These are phyloP conservation scores for Decapterus maruadsi DNA, from an alignment of 2,797 vertebrate genomes.

Conservation along the genomic window DNA sequence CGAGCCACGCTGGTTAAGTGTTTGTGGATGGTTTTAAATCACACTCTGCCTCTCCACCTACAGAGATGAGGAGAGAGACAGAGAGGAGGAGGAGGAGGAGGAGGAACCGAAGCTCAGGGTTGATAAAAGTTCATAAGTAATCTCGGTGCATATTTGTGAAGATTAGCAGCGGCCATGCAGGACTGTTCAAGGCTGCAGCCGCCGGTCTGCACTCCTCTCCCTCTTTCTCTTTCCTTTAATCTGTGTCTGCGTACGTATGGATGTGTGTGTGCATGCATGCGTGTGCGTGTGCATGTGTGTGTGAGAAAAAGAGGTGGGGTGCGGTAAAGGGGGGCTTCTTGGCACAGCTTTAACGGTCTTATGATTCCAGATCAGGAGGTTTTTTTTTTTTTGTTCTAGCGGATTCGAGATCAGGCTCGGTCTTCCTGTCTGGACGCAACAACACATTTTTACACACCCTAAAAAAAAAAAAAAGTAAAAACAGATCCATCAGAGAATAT, in stretches of 20 bases:
- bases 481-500: conserved; percentile 6
- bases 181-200: conserved; percentile 20
- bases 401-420: conserved; percentile 43
- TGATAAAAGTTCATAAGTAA: conserved; percentile 56
- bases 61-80: neutral
- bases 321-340: conserved; percentile 58
- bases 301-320: conserved; percentile 39
- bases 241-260: conserved; percentile 37
- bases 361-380: conserved; percentile 76
- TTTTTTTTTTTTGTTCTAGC: conserved; percentile 61
- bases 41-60: neutral
- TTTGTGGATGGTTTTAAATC: conserved; percentile 51
- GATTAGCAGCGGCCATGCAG: conserved; percentile 68
- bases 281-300: conserved; percentile 19
- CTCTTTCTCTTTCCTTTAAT: conserved; percentile 26
- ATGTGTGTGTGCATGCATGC: conserved; percentile 8
- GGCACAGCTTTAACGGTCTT: conserved; percentile 77
- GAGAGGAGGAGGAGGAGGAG: too few relatives aligned
- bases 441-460: neutral
- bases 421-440: conserved; percentile 1
- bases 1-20: conserved; percentile 27
- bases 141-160: conserved; percentile 74
- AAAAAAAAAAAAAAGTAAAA: neutral
- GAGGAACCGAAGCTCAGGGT: conserved; percentile 15
- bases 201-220: neutral